Conservation (phyloP, 2,797 vertebrate species). For the Avahi laniger region DNA sequence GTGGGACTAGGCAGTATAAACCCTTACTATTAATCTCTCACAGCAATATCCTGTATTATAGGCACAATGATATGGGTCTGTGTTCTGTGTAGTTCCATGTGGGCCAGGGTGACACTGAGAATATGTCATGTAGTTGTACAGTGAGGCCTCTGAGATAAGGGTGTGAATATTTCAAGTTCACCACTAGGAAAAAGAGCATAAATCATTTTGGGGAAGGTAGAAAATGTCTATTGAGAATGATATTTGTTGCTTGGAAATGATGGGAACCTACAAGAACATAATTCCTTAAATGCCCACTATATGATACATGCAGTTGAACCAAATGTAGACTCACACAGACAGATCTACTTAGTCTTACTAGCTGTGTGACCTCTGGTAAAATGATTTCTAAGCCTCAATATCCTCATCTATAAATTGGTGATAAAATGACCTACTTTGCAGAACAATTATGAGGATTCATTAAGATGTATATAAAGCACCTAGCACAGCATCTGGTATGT, state of each 20-base stretch:
- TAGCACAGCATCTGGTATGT: background rate
- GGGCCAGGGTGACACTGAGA: background rate
- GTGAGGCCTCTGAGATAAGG: background rate
- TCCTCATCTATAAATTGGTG: background rate
- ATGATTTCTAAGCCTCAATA: background rate
- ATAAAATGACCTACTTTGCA: background rate
- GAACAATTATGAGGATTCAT: background rate
- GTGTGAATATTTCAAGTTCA: background rate
- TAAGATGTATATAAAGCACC: background rate
- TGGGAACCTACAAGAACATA: background rate
- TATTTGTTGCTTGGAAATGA: conserved; percentile 14
- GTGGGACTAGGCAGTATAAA: background rate
- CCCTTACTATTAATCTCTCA: background rate
- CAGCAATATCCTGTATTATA: background rate
- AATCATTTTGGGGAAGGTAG: background rate
- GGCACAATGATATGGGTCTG: background rate
- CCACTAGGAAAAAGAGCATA: background rate
- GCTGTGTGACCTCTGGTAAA: background rate
- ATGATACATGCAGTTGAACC: background rate
- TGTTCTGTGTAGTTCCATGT: background rate
- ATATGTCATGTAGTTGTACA: background rate
- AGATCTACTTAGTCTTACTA: background rate
- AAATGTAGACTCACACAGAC: background rate
- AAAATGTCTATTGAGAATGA: background rate
- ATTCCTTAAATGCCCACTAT: background rate